These are phyloP conservation scores for Balearica regulorum DNA, from an alignment of 2,797 vertebrate genomes.

Conservation along the genomic window DNA sequence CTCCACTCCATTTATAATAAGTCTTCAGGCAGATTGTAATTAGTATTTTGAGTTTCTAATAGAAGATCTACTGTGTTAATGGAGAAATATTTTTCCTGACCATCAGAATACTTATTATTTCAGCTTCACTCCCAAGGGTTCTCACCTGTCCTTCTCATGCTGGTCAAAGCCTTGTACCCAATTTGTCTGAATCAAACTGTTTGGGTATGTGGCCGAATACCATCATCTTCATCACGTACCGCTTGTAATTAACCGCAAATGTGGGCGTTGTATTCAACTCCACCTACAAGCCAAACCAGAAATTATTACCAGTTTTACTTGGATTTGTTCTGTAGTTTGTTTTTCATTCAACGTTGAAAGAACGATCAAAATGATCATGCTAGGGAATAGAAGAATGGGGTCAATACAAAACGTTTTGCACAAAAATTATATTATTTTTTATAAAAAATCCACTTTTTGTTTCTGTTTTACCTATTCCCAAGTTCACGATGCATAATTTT, in stretches of 20 bases:
- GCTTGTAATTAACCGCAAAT: background rate
- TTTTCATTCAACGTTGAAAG: background rate
- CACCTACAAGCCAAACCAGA: constrained; percentile 38
- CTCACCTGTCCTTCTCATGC: constrained; percentile 49
- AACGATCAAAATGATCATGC: background rate
- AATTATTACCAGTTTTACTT: background rate
- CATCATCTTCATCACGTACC: background rate
- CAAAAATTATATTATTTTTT: background rate
- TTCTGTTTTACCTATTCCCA: constrained; percentile 41
- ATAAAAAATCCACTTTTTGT: background rate
- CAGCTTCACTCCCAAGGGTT: constrained; percentile 18
- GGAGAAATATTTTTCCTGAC: constrained; percentile 43
- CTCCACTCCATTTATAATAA: constrained; percentile 56
- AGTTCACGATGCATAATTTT: constrained; percentile 48
- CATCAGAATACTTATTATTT: constrained; percentile 16
- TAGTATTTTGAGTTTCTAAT: constrained; percentile 52
- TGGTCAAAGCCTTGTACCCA: background rate
- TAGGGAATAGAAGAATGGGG: background rate
- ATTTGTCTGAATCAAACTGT: constrained; percentile 19
- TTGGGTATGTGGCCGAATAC: background rate
- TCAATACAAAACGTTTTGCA: background rate
- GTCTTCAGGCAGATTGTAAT: constrained; percentile 54
- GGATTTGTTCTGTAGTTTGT: background rate
- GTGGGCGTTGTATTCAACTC: background rate
- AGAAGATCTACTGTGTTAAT: constrained; percentile 4